Evolutionary conservation across 2,113 vertebrate genomes (phyloP).

Genomic region (Burhinus oedicnemus): DNA sequence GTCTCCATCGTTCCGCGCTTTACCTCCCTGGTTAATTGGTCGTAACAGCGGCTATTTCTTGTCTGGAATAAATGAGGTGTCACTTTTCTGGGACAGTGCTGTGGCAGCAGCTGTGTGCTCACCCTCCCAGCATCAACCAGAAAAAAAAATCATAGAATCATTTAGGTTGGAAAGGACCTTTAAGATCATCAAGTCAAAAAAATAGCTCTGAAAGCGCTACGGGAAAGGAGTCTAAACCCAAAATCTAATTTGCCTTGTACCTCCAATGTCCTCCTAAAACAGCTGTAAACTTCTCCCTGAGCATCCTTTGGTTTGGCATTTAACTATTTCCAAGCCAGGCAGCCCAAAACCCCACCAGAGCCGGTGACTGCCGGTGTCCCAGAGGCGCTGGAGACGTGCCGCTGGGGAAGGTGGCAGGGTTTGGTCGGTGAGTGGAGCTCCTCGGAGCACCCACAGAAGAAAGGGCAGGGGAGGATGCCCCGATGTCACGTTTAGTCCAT

Average conservation of each 20-base stretch:
- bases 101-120: neutral
- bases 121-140: neutral
- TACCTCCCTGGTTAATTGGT: neutral
- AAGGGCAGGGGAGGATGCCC: neutral
- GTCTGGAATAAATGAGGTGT: neutral
- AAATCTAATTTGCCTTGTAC: neutral
- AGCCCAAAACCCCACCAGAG: no score
- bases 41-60: rapidly evolving
- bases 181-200: no score
- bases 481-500: rapidly evolving
- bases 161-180: no score
- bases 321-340: neutral
- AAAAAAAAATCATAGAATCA: neutral
- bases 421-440: neutral
- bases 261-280: neutral
- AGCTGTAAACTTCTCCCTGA: neutral
- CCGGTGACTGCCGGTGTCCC: neutral
- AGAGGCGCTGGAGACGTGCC: rapidly evolving
- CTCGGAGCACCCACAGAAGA: neutral
- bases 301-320: neutral
- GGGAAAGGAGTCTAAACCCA: neutral
- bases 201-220: rapidly evolving
- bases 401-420: neutral
- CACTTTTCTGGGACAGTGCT: neutral
- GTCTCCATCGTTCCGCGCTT: neutral